Conservation (phyloP, 2,888 invertebrate genomes). For the Ligdia adustata region DNA sequence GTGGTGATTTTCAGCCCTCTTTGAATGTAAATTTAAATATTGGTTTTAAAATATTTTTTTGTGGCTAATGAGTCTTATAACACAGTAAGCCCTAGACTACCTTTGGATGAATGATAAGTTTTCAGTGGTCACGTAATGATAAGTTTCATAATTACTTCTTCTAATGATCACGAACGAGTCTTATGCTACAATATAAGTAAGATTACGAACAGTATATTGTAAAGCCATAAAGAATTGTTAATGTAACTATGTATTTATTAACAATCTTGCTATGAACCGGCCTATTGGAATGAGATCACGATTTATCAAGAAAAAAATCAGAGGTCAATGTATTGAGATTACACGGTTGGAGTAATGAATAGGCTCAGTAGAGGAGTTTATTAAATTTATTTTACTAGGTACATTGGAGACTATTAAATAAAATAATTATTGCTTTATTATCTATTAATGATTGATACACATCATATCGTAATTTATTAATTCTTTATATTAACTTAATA, state of each 20-base stretch:
- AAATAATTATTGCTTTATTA: not conserved
- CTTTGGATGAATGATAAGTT: too few species aligned
- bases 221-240: constrained; percentile 12
- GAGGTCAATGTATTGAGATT: constrained; percentile 21
- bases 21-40: too few species aligned
- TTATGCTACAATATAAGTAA: too few species aligned
- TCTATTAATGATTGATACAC: not conserved
- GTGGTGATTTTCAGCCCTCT: too few species aligned
- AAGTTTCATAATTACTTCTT: too few species aligned
- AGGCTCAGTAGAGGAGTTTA: not conserved
- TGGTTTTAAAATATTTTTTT: too few species aligned
- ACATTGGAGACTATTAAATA: not conserved
- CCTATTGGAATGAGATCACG: constrained; percentile 48
- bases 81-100: too few species aligned
- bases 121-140: too few species aligned
- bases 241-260: constrained; percentile 5
- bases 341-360: constrained; percentile 15
- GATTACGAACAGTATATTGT: not conserved
- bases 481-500: too few species aligned
- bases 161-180: too few species aligned
- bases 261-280: constrained; percentile 10
- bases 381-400: constrained; percentile 13
- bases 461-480: too few species aligned
- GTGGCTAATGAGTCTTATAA: too few species aligned
- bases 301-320: constrained; percentile 32